Evolutionary conservation across 1,140 invertebrate genomes (phyloP).

Genomic region (Dryas iulia): DNA sequence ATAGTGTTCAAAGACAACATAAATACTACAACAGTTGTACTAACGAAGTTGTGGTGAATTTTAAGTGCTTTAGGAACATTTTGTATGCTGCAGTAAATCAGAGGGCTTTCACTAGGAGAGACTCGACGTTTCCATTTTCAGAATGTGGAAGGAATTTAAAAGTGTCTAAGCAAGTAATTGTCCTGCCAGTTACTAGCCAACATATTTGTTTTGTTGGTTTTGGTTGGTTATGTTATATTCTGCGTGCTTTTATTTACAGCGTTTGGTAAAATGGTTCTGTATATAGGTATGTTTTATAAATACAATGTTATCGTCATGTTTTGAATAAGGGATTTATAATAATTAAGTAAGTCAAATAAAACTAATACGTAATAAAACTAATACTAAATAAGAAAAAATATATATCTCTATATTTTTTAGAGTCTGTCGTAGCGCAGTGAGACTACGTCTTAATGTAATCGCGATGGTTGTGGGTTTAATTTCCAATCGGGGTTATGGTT

Average conservation of each 20-base stretch:
- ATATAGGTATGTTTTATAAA: not conserved
- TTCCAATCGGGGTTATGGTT: too few relatives aligned
- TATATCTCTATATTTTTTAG: too few relatives aligned
- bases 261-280: not conserved
- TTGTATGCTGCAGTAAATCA: constrained; percentile 28
- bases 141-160: constrained; percentile 65
- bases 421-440: too few relatives aligned
- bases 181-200: constrained; percentile 62
- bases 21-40: not conserved
- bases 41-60: constrained; percentile 13
- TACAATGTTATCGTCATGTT: not conserved
- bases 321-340: too few relatives aligned
- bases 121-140: constrained; percentile 65
- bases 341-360: too few relatives aligned
- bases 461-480: too few relatives aligned
- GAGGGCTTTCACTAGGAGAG: constrained; percentile 26
- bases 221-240: not conserved
- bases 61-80: constrained; percentile 13
- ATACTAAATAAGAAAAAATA: too few relatives aligned
- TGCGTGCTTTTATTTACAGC: not conserved
- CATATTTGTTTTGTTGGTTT: constrained; percentile 2
- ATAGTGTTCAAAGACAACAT: not conserved
- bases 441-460: too few relatives aligned
- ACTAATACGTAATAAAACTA: too few relatives aligned
- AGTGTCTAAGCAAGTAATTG: constrained; percentile 76